Evolutionary conservation across 2,797 vertebrate genomes (phyloP), one percentile per base, ranked within the genome.

Genomic region (Percopsis omiscomaycus): DNA sequence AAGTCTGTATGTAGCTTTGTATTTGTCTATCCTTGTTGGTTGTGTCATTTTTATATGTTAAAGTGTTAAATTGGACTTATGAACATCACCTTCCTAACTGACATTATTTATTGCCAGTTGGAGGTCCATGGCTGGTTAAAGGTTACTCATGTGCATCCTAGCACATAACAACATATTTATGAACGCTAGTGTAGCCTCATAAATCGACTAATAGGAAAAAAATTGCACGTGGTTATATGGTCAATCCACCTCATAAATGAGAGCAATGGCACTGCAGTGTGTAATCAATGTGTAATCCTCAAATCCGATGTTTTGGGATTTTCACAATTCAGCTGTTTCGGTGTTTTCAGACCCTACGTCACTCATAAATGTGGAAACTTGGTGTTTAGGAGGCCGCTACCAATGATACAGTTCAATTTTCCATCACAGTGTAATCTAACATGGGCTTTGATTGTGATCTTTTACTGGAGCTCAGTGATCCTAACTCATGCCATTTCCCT

Each of bases 401-500:
- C 58, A 4, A 42, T 9, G 10, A 11, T 42, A 42, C 37, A 42
- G 37, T 42, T 2, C 45, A 27, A 14, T 51, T 22, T 66, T 66
- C 48, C 65, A 65, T 65, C 54, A 28, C 54, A n/a, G 51, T 44
- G 63, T 69, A 73, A 69, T 83, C 77, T 67, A 57, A 75, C 76
- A 66, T 58, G 53, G 50, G 61, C 61, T 64, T 64, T 53, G 42
- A 50, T 42, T 55, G 29, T 42, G 49, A 61, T 61, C 64, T 62
- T 63, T 66, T 63, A 57, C 48, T 62, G 63, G 71, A 66, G 46
- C 71, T 68, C 52, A 14, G 50, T 11, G 57, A 22, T 68, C 65
- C 83, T 73, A 81, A 77, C 71, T 87, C 71, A 78, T 78, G 75
- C 55, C 44, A 64, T 83, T 88, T 83, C 78, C 82, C 73, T 74